phyloP scores from a whole-genome alignment of 2,797 vertebrate genomes.

The Microcaecilia unicolor region DNA sequence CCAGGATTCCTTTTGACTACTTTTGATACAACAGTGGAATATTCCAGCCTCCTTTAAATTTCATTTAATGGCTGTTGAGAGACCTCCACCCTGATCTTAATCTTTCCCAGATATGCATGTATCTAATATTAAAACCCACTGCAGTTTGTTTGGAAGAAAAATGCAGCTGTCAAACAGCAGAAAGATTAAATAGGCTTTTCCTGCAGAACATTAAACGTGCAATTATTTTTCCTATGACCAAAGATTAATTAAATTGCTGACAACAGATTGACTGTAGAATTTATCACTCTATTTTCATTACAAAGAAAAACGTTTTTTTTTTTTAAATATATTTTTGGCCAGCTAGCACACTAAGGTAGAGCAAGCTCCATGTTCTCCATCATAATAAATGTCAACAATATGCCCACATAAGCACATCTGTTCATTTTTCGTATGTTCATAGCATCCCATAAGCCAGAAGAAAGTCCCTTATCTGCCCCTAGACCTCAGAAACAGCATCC shows the following conservation, averaged over 20 bases:
- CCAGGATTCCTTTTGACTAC: slow-evolving; percentile 17
- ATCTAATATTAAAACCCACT: slow-evolving; percentile 32
- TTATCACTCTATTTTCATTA: slow-evolving; percentile 35
- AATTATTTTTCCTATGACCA: slow-evolving; percentile 49
- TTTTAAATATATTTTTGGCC: too few species aligned
- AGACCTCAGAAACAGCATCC: too few species aligned
- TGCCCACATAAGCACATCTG: not conserved
- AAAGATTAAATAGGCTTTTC: slow-evolving; percentile 43
- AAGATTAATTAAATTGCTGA: slow-evolving; percentile 42
- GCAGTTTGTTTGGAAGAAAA: slow-evolving; percentile 40
- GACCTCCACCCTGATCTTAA: slow-evolving; percentile 35
- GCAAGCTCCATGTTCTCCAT: slow-evolving; percentile 23
- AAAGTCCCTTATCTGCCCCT: too few species aligned
- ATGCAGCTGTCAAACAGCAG: slow-evolving; percentile 46
- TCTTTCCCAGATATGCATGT: slow-evolving; percentile 40
- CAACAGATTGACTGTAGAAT: slow-evolving; percentile 36
- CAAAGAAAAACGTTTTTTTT: slow-evolving; percentile 21
- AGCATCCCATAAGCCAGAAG: not conserved
- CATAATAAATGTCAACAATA: slow-evolving; percentile 14
- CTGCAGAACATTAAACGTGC: slow-evolving; percentile 41
- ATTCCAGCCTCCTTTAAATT: slow-evolving; percentile 22
- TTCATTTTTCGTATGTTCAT: slow-evolving; percentile 5
- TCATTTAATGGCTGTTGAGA: slow-evolving; percentile 28
- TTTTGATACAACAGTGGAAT: slow-evolving; percentile 20
- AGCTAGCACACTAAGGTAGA: slow-evolving; percentile 16